Evolutionary conservation across 2,888 invertebrate genomes (phyloP), one percentile per base, ranked within the genome.

Genomic region (Lordiphosa andalusiaca): DNA sequence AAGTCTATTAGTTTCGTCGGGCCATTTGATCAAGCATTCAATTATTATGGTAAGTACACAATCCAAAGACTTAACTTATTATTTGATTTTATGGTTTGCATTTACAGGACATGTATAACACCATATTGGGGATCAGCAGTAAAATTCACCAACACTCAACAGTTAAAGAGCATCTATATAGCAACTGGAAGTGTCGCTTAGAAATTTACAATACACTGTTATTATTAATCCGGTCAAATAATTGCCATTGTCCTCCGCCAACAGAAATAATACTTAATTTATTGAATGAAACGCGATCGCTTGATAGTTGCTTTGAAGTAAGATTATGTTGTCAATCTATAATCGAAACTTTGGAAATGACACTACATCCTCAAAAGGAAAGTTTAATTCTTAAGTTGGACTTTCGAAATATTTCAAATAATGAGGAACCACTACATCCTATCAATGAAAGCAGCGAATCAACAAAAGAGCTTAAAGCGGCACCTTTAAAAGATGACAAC

Each of bases 31-130:
- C 4, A 60, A 46, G 3, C 30, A 7, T 7, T 30, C 40, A 4
- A n/a, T 53, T 39, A 23, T 60, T n/a, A 60, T 46, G 53, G 62
- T 36, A 60, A 46, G 53, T 62, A 39, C 12, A 6, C 2, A 7
- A 44, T n/a, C 6, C 30, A 30, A 30, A 7, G 7, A 7, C 2
- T 12, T 6, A 13, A n/a, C 3, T 5, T 13, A 13, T 30, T 6
- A 6, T 4, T 6, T 5, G 4, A 4, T 12, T 12, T 46, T 13
- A 16, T 25, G 9, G 10, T 9, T 38, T 33, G 4, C 4, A n/a
- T 0, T 23, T 21, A 6, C 42, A 62, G 62, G 50, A 53, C n/a
- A 39, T 60, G 3, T 23, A 62, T 23, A 50, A 53, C 21, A 37
- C 39, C 9, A 6, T 62, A 19, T 47, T 62, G 16, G 49, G 16